phyloP scores from a whole-genome alignment of 2,888 invertebrate species.

The Tribolium freemani region DNA sequence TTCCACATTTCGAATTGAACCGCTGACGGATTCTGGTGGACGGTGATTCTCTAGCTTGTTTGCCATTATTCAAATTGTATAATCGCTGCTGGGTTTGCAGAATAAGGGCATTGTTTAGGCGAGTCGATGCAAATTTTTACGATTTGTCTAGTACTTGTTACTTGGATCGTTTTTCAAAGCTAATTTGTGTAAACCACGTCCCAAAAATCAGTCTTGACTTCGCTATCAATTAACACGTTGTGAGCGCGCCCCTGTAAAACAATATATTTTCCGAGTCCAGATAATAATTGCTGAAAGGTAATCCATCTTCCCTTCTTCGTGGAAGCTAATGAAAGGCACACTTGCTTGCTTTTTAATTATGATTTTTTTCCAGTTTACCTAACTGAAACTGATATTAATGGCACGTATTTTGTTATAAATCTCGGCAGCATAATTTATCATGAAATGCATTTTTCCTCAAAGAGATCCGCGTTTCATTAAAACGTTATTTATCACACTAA shows the following conservation, averaged over 20 bases:
- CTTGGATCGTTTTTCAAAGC: no score
- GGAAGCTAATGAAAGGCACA: constrained; percentile 36
- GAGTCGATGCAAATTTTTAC: background rate
- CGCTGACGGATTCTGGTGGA: constrained; percentile 28
- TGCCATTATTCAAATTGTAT: constrained; percentile 21
- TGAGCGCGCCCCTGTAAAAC: constrained; percentile 1
- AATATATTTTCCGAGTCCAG: constrained; percentile 28
- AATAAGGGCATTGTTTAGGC: background rate
- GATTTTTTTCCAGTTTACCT: constrained; percentile 35
- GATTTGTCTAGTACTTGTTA: no score
- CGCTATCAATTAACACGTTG: constrained; percentile 12
- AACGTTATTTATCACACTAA: constrained; percentile 39
- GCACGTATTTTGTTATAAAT: constrained; percentile 43
- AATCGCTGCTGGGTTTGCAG: constrained; percentile 2
- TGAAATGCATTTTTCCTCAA: constrained; percentile 4
- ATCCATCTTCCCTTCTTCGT: constrained; percentile 29
- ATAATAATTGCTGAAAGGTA: constrained; percentile 36
- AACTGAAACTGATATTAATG: constrained; percentile 50
- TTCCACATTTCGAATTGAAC: constrained; percentile 26
- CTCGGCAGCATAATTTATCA: constrained; percentile 47
- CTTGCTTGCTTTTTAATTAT: constrained; percentile 42
- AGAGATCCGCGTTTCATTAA: constrained; percentile 27
- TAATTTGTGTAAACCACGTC: background rate
- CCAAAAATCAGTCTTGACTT: constrained; percentile 2
- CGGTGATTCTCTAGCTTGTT: constrained; percentile 11